These are phyloP conservation scores for Brachyhypopomus gauderio DNA, from an alignment of 2,113 vertebrate species.

Conservation along the genomic window DNA sequence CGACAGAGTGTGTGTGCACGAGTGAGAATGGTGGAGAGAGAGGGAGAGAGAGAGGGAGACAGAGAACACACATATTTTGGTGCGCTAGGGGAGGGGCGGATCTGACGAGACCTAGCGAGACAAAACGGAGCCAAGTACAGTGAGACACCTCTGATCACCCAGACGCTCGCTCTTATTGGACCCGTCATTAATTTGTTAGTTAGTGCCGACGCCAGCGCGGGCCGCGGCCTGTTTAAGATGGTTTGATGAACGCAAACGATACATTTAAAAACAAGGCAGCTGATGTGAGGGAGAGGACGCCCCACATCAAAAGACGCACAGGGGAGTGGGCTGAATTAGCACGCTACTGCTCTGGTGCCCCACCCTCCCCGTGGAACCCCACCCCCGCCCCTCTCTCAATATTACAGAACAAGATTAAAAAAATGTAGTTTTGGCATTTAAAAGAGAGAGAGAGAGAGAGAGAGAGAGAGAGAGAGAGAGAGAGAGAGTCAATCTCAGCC, in stretches of 20 bases:
- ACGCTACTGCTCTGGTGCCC: slow-evolving; percentile 62
- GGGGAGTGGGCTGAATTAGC: slow-evolving; percentile 62
- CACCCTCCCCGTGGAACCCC: not conserved
- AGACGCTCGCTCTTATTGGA: slow-evolving; percentile 61
- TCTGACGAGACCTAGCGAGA: slow-evolving; percentile 22
- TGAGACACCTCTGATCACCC: slow-evolving; percentile 63
- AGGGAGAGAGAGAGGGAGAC: not conserved
- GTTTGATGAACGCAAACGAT: slow-evolving; percentile 69
- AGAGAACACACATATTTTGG: not conserved
- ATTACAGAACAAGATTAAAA: slow-evolving; percentile 59
- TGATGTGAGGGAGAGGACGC: slow-evolving; percentile 24
- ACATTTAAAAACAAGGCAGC: slow-evolving; percentile 42
- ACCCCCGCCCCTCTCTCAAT: slow-evolving; percentile 54
- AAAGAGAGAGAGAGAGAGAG: slow-evolving; percentile 55
- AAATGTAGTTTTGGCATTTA: slow-evolving; percentile 67
- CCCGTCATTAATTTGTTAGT: slow-evolving; percentile 71
- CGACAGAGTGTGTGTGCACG: slow-evolving; percentile 8
- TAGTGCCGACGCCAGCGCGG: slow-evolving; percentile 58
- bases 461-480: slow-evolving; percentile 50
- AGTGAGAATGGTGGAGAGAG: not conserved
- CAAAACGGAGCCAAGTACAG: slow-evolving; percentile 40
- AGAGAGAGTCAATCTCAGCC: slow-evolving; percentile 72
- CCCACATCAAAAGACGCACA: slow-evolving; percentile 64
- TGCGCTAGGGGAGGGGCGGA: not conserved
- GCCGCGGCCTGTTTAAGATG: slow-evolving; percentile 59